Conservation (phyloP, 2,113 vertebrate genomes). For the Cyanoramphus novaezelandiae region DNA sequence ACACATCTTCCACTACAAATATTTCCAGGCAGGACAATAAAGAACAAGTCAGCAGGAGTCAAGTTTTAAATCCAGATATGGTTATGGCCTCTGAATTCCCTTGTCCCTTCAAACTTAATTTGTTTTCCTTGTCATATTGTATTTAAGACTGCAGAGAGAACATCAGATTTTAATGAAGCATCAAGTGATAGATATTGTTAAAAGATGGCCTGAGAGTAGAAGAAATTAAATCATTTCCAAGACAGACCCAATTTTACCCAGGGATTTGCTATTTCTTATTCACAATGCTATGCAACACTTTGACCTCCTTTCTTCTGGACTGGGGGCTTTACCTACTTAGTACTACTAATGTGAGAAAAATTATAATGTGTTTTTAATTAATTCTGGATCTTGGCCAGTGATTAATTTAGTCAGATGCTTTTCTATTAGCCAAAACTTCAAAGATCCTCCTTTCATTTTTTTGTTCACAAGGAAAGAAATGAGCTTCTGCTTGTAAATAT, state of each 20-base stretch:
- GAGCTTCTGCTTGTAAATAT: constrained; percentile 13
- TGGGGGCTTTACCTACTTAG: background rate
- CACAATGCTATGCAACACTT: background rate
- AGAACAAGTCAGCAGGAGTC: background rate
- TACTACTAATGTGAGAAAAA: background rate
- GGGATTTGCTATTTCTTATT: background rate
- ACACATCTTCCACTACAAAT: background rate
- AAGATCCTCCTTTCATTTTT: background rate
- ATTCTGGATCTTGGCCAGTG: background rate
- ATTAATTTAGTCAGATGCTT: background rate
- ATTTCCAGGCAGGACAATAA: background rate
- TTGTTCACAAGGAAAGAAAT: background rate
- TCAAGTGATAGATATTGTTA: background rate
- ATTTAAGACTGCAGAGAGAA: background rate
- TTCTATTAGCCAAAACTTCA: background rate
- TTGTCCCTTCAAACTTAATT: background rate
- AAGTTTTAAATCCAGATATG: background rate
- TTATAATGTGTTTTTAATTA: background rate
- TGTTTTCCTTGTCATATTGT: background rate
- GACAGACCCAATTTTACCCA: background rate
- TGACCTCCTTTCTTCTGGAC: background rate
- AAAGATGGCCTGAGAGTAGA: background rate
- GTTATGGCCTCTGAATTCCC: background rate
- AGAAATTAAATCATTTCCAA: background rate
- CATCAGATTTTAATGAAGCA: background rate